A percentile compares a stretch with the other conserved stretches of the same genome.
These are phyloP conservation scores for Brachycybe producta DNA, from an alignment of 2,888 invertebrate genomes.

Conservation along the genomic window DNA sequence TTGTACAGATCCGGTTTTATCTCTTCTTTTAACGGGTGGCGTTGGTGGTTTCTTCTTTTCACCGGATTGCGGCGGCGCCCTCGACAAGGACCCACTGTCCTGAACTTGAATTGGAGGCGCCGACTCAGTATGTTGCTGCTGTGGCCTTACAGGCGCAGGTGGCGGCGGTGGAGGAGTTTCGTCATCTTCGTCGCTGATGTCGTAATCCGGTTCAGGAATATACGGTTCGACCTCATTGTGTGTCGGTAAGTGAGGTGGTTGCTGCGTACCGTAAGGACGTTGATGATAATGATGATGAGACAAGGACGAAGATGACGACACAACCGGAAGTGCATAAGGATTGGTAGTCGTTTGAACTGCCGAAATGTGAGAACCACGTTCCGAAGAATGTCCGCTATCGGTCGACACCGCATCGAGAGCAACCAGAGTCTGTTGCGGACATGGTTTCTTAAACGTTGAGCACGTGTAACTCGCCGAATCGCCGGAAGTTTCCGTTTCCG, in stretches of 20 bases:
- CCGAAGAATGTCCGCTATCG: conserved; percentile 20
- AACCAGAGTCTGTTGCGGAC: conserved; percentile 1
- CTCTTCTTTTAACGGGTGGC: conserved; percentile 13
- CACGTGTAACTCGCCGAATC: conserved; percentile 18
- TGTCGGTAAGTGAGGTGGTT: conserved; percentile 8
- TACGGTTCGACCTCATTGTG: conserved; percentile 41
- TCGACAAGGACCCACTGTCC: too few relatives aligned
- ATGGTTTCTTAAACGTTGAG: conserved; percentile 16
- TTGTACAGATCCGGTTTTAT: neutral
- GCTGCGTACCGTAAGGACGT: conserved; percentile 25
- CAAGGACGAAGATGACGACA: neutral
- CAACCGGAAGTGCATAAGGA: conserved; percentile 14
- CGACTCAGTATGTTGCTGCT: neutral
- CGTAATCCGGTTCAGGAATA: conserved; percentile 86
- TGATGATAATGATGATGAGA: conserved; percentile 18
- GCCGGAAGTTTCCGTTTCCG: conserved; percentile 20
- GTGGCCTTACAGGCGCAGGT: conserved; percentile 11
- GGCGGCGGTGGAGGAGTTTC: conserved; percentile 11
- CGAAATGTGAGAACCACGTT: conserved; percentile 1
- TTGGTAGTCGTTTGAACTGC: neutral
- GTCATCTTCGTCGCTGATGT: conserved; percentile 66
- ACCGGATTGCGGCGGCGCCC: too few relatives aligned
- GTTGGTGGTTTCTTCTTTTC: conserved; percentile 15
- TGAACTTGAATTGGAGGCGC: too few relatives aligned
- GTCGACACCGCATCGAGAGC: conserved; percentile 18